phyloP scores from a whole-genome alignment of 2,797 vertebrate species.

The Ceyx erithaca region DNA sequence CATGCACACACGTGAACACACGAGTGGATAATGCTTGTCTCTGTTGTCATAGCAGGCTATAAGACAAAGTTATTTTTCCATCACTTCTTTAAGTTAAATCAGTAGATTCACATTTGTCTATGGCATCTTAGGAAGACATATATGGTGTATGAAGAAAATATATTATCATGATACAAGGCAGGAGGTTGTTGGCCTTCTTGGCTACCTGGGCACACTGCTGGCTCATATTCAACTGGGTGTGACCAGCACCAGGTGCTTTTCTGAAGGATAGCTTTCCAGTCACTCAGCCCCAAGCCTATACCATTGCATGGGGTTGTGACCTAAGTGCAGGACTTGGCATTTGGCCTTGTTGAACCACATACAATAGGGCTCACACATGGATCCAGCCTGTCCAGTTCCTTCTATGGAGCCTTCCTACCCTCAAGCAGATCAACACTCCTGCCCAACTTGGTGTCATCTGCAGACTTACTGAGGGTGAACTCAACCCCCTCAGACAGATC shows the following conservation, averaged over 20 bases:
- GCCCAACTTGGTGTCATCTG: fast-evolving
- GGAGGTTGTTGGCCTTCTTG: not conserved
- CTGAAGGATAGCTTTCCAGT: not conserved
- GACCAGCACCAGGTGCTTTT: not conserved
- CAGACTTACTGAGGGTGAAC: not conserved
- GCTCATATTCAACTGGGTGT: not conserved
- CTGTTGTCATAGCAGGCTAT: not conserved
- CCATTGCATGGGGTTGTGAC: not conserved
- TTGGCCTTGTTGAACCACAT: not conserved
- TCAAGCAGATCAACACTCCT: not conserved
- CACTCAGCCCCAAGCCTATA: not conserved
- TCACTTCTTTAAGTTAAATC: not conserved
- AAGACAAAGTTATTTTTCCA: constrained; percentile 14
- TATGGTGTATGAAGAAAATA: not conserved
- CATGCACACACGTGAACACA: not conserved
- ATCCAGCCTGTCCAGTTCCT: not conserved
- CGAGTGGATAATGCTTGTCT: not conserved
- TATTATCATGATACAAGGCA: not conserved
- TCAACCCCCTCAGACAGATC: fast-evolving
- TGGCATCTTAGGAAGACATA: constrained; percentile 5
- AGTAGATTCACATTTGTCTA: not conserved
- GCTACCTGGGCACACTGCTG: not conserved
- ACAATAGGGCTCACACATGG: fast-evolving
- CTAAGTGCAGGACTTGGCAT: fast-evolving
- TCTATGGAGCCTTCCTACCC: not conserved